These are phyloP conservation scores for Tryphoninae sp. DNA, from an alignment of 2,888 invertebrate genomes.

Conservation along the genomic window DNA sequence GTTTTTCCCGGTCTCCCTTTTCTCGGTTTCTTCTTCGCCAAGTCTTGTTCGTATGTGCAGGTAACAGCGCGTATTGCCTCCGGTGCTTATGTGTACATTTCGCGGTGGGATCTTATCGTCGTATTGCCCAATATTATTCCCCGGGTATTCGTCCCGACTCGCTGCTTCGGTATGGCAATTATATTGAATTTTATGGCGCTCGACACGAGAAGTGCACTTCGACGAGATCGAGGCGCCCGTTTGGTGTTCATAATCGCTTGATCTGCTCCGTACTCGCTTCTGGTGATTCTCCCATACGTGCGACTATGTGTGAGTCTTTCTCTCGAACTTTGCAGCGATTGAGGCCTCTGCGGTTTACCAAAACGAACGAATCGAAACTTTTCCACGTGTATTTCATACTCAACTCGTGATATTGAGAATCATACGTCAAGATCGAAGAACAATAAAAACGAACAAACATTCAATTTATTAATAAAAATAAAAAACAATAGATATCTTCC, in stretches of 20 bases:
- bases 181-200: slow-evolving; percentile 59
- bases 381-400: neutral
- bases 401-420: neutral
- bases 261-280: slow-evolving; percentile 68
- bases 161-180: slow-evolving; percentile 54
- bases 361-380: neutral
- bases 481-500: no score
- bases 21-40: slow-evolving; percentile 17
- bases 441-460: neutral
- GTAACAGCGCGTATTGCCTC: neutral
- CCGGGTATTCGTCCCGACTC: slow-evolving; percentile 38
- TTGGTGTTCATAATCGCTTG: slow-evolving; percentile 66
- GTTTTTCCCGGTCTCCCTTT: slow-evolving; percentile 49
- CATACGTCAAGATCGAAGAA: neutral
- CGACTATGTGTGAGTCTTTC: slow-evolving; percentile 10
- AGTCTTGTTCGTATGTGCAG: neutral
- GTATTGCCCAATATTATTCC: slow-evolving; percentile 60
- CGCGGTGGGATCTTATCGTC: slow-evolving; percentile 57
- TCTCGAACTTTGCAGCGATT: neutral
- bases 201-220: slow-evolving; percentile 63
- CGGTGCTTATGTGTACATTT: slow-evolving; percentile 45
- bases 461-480: neutral
- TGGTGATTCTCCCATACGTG: slow-evolving; percentile 24
- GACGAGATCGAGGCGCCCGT: slow-evolving; percentile 56
- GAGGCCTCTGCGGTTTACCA: neutral